phyloP scores from a whole-genome alignment of 2,113 vertebrate genomes.

The Xiphias gladius region DNA sequence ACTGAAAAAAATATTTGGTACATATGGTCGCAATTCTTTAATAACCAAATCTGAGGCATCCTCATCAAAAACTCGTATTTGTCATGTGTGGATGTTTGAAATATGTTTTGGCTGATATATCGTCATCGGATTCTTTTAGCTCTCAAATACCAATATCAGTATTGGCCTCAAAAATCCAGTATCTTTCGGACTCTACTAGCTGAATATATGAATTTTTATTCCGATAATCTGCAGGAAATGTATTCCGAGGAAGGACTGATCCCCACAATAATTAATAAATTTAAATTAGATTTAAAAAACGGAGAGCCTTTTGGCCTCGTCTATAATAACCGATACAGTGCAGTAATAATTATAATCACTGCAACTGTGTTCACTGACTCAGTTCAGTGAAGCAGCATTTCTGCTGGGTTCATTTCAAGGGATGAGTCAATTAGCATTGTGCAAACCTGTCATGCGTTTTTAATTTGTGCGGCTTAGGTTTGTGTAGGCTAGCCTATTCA shows the following conservation, averaged over 20 bases:
- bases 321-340: constrained; percentile 14
- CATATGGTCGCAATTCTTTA: not conserved
- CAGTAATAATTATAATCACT: constrained; percentile 25
- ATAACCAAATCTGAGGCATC: not conserved
- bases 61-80: not conserved
- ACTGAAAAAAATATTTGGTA: not conserved
- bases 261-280: not conserved
- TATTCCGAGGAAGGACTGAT: not conserved
- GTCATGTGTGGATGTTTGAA: not conserved
- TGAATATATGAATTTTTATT: constrained; percentile 14
- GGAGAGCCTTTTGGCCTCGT: constrained; percentile 6
- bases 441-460: constrained; percentile 53
- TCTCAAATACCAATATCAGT: not conserved
- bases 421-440: constrained; percentile 65
- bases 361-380: constrained; percentile 47
- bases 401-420: constrained; percentile 54
- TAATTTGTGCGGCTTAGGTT: constrained; percentile 51
- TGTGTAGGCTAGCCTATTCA: constrained; percentile 42
- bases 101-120: too few species aligned
- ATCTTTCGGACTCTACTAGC: not conserved
- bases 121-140: not conserved
- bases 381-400: constrained; percentile 53
- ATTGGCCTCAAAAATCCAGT: not conserved
- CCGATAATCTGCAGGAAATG: not conserved
- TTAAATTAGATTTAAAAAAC: not conserved